These are phyloP conservation scores for Onchidella celtica DNA, from an alignment of 2,888 invertebrate species.

Conservation along the genomic window DNA sequence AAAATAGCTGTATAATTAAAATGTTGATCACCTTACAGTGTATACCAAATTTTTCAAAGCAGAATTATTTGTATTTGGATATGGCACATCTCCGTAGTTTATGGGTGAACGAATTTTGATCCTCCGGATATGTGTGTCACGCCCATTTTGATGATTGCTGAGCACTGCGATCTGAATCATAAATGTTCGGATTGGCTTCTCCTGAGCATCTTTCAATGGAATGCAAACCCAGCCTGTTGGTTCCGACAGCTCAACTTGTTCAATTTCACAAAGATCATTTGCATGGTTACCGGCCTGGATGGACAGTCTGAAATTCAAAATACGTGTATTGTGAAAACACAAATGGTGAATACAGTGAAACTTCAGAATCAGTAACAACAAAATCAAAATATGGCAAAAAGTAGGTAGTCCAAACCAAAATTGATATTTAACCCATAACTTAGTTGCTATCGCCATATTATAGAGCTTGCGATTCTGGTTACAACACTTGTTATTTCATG, in stretches of 20 bases:
- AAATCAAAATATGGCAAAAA: no score
- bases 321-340: background rate
- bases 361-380: no score
- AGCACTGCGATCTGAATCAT: slow-evolving; percentile 82
- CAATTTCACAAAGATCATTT: slow-evolving; percentile 97
- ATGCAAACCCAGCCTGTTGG: slow-evolving; percentile 98
- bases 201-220: slow-evolving; percentile 90
- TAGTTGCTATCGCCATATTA: no score
- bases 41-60: slow-evolving; percentile 40
- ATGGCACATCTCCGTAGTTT: slow-evolving; percentile 60
- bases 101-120: slow-evolving; percentile 96
- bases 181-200: slow-evolving; percentile 94
- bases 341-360: no score
- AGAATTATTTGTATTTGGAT: slow-evolving; percentile 40
- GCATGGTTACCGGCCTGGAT: slow-evolving; percentile 94
- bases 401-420: no score
- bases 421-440: no score
- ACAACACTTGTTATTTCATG: no score
- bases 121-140: slow-evolving; percentile 98
- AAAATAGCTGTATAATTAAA: background rate
- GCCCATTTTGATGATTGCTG: slow-evolving; percentile 98
- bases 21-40: slow-evolving; percentile 32
- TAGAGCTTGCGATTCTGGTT: no score
- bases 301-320: slow-evolving; percentile 69
- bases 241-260: slow-evolving; percentile 95